Evolutionary conservation across 2,113 vertebrate genomes (phyloP), one percentile per base, ranked within the genome.

Genomic region (Passerina amoena): DNA sequence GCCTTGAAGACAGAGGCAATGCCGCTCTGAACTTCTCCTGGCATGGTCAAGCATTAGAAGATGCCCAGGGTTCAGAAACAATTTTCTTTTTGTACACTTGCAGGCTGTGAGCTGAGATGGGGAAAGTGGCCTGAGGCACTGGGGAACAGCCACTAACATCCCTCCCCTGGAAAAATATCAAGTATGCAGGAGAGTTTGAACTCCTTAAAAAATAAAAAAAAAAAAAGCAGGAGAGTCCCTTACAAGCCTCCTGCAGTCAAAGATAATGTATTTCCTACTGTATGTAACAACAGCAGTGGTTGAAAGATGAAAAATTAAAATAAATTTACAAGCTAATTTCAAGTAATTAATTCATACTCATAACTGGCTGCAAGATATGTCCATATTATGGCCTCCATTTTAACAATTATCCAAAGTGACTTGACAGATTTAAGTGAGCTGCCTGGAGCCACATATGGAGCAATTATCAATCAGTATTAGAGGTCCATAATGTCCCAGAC

Each of bases 271-370:
- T 51, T 37, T 44, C 23, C n/a, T 47, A 44, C 51, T 47, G 65
- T 44, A 81, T 35, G 10, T 68, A 86, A 63, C 14, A 89, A 38
- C 33, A 94, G 53, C 48, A 76, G 61, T n/a, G 25, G 54, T 45
- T 61, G 37, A 94, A 19, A 59, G 37, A 76, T 70, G 69, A 57
- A 72, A 89, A 94, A 70, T 57, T 54, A 84, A 92, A 96, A 82
- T 37, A 82, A 84, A 76, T 77, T 82, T 47, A 92, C 53, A 82
- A 77, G 66, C 25, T 69, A 65, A 82, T 88, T 92, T 88, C 45
- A 83, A 54, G 44, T 86, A 93, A 94, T 94, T 90, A 88, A 88
- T 83, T 92, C 80, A 83, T 83, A 70, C n/a, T 83, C 64, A 82
- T 83, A 90, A 80, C 30, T 73, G 60, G 59, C 59, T 90, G 47